Conservation (phyloP, 1,140 invertebrate species). For the Brachionus manjavacas region DNA sequence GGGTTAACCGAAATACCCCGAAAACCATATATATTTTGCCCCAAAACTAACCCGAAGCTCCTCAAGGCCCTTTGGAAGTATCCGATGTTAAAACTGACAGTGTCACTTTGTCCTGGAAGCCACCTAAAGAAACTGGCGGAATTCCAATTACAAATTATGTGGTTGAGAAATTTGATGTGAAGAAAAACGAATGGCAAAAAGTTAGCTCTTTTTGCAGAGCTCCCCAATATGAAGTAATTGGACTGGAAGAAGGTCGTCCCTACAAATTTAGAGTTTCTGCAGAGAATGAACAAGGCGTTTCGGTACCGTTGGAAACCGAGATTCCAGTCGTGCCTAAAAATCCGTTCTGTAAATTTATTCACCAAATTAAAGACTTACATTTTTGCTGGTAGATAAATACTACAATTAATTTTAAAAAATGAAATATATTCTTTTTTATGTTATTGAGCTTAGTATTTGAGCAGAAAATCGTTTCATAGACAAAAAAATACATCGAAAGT, state of each 20-base stretch:
- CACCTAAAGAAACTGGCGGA: conserved; percentile 86
- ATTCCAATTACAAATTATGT: conserved; percentile 94
- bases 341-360: conserved; percentile 70
- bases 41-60: conserved; percentile 64
- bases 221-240: conserved; percentile 88
- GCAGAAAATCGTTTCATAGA: no score
- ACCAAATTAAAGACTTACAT: no score
- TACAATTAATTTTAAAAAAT: no score
- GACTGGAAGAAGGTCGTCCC: conserved; percentile 83
- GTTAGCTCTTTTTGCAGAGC: conserved; percentile 86
- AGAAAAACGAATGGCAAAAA: conserved; percentile 83
- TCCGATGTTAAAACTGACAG: conserved; percentile 90
- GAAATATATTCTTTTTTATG: no score
- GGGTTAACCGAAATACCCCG: no score
- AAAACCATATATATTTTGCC: no score
- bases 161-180: conserved; percentile 89
- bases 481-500: no score
- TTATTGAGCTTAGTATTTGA: no score
- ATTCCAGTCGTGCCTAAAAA: conserved; percentile 84
- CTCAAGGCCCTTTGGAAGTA: conserved; percentile 81
- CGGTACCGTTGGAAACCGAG: conserved; percentile 79
- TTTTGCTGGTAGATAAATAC: neutral
- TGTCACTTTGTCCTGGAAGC: conserved; percentile 85
- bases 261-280: conserved; percentile 90
- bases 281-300: conserved; percentile 94